These are phyloP conservation scores for Eupithecia tripunctaria DNA, from an alignment of 2,888 invertebrate genomes.

Conservation along the genomic window DNA sequence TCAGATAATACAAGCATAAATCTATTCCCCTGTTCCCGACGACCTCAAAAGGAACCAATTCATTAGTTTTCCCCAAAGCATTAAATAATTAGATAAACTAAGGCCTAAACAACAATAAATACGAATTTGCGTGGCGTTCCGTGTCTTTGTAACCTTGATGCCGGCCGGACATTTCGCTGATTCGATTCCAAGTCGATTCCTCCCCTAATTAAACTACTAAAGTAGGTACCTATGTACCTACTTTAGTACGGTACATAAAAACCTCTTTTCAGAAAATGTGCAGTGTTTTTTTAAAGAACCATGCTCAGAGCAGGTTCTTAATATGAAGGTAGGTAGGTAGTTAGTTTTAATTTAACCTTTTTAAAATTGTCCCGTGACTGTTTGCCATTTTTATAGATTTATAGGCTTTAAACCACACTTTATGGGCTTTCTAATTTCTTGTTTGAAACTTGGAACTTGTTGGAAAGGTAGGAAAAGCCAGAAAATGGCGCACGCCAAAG, in stretches of 20 bases:
- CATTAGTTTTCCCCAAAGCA: slow-evolving; percentile 43
- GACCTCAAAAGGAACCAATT: slow-evolving; percentile 40
- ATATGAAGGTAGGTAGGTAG: not conserved
- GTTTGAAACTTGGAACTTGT: not conserved
- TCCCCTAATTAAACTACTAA: slow-evolving; percentile 47
- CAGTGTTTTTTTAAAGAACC: not conserved
- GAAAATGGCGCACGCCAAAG: not conserved
- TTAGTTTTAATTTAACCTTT: not conserved
- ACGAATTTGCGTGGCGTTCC: slow-evolving; percentile 35
- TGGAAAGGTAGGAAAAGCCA: not conserved
- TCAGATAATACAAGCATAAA: slow-evolving; percentile 28
- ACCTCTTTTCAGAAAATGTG: not conserved
- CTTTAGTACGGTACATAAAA: no score
- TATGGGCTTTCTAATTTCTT: not conserved
- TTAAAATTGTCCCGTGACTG: not conserved
- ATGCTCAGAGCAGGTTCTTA: no score
- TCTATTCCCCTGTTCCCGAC: slow-evolving; percentile 26
- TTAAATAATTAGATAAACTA: slow-evolving; percentile 43
- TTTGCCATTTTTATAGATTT: not conserved
- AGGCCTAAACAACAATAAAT: slow-evolving; percentile 34
- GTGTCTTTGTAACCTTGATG: slow-evolving; percentile 32
- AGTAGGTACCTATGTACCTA: no score
- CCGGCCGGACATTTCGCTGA: slow-evolving; percentile 45
- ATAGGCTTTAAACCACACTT: not conserved
- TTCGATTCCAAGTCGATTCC: slow-evolving; percentile 54